Percentiles rank a stretch among this genome's conserved stretches.
phyloP scores from a whole-genome alignment of 2,888 invertebrate genomes.

The Drosophila bunnanda region DNA sequence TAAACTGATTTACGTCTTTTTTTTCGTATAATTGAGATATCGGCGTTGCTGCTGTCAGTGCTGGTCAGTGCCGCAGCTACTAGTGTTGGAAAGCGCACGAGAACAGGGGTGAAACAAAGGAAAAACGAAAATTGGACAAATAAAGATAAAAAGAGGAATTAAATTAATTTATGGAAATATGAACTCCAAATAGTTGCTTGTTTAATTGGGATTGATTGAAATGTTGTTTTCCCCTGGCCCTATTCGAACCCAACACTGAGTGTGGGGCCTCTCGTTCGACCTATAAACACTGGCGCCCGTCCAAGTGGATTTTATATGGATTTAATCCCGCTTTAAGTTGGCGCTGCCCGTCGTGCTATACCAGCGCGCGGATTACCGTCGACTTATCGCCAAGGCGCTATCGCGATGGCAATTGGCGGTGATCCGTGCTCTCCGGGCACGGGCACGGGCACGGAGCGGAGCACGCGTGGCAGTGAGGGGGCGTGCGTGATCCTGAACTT shows the following conservation, averaged over 20 bases:
- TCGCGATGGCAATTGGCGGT: slow-evolving; percentile 37
- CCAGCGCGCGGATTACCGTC: slow-evolving; percentile 16
- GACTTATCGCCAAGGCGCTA: slow-evolving; percentile 30
- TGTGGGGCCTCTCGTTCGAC: neutral
- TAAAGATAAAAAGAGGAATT: slow-evolving; percentile 8
- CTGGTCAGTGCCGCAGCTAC: slow-evolving; percentile 30
- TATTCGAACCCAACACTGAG: too few species aligned
- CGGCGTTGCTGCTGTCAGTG: slow-evolving; percentile 70
- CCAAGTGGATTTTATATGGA: slow-evolving; percentile 3
- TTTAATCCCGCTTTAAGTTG: slow-evolving; percentile 16
- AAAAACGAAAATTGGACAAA: slow-evolving; percentile 14
- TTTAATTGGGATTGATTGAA: neutral
- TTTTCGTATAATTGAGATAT: slow-evolving; percentile 55
- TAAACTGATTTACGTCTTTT: slow-evolving; percentile 40
- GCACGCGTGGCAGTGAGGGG: slow-evolving; percentile 74
- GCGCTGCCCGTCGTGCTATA: neutral
- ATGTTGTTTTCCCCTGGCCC: neutral
- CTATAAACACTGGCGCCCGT: slow-evolving; percentile 2
- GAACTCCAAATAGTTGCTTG: neutral
- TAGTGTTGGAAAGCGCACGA: slow-evolving; percentile 49
- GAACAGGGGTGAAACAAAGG: slow-evolving; percentile 35
- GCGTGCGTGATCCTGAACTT: slow-evolving; percentile 64
- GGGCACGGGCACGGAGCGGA: slow-evolving; percentile 40
- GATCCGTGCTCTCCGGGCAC: slow-evolving; percentile 35
- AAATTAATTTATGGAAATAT: neutral